Evolutionary conservation across 2,888 invertebrate genomes (phyloP).

Genomic region (Oscheius sp.): DNA sequence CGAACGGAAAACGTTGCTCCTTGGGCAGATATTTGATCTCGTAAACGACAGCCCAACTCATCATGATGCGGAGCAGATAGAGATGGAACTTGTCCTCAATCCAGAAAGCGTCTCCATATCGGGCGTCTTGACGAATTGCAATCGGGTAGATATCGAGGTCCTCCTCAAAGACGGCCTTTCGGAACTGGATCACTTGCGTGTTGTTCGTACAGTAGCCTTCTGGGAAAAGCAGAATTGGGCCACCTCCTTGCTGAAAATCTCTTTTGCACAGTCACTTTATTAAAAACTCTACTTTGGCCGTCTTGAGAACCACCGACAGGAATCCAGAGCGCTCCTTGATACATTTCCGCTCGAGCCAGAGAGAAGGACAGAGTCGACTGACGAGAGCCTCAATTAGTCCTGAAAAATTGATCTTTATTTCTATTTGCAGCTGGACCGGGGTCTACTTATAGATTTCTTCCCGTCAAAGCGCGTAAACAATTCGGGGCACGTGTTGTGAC

Average conservation of each 20-base stretch:
- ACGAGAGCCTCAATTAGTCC: constrained; percentile 62
- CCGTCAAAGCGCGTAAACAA: neutral
- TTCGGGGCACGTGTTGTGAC: neutral
- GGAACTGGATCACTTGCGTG: constrained; percentile 57
- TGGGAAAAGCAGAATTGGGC: constrained; percentile 67
- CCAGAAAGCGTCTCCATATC: constrained; percentile 60
- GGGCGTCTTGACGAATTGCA: constrained; percentile 49
- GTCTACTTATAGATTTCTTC: neutral
- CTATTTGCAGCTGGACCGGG: neutral
- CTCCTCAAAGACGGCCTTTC: constrained; percentile 59
- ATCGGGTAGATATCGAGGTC: constrained; percentile 57
- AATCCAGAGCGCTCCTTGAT: constrained; percentile 60
- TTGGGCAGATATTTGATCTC: constrained; percentile 60
- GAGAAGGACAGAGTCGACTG: constrained; percentile 60
- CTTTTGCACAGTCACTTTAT: neutral
- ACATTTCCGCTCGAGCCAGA: constrained; percentile 65
- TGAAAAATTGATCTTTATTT: constrained; percentile 27
- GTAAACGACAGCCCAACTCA: constrained; percentile 60
- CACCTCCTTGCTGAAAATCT: constrained; percentile 45
- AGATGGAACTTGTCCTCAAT: constrained; percentile 55
- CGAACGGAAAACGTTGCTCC: constrained; percentile 33
- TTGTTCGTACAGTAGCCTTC: constrained; percentile 68
- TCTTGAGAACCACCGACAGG: constrained; percentile 54
- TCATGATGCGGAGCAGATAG: constrained; percentile 55
- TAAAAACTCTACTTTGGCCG: constrained; percentile 47